These are phyloP conservation scores for Globodera rostochiensis DNA, from an alignment of 1,140 invertebrate species.

Conservation along the genomic window DNA sequence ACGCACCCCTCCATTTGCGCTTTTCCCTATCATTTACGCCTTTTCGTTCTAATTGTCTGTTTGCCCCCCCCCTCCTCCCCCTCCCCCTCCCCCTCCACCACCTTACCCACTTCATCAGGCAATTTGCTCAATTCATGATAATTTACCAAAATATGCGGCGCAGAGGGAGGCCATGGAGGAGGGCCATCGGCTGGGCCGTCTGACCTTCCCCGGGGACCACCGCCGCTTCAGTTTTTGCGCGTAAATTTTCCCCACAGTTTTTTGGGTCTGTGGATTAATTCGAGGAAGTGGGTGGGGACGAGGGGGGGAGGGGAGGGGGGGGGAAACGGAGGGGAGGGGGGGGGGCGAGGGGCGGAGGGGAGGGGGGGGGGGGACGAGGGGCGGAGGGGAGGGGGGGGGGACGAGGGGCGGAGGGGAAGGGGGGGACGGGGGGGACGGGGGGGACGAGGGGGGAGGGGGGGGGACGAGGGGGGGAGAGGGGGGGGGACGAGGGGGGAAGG, in stretches of 20 bases:
- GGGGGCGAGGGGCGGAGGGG: no score
- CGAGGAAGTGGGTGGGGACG: no score
- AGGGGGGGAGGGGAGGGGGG: no score
- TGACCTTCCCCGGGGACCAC: background rate
- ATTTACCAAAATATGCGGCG: conserved; percentile 5
- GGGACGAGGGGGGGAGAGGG: no score
- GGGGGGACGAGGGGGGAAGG: background rate
- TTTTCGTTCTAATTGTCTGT: background rate
- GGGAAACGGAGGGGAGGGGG: no score
- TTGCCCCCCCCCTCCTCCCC: background rate
- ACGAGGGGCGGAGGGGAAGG: no score
- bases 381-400: no score
- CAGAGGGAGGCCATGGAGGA: no score
- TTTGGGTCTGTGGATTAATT: conserved; percentile 5
- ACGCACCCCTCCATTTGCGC: background rate
- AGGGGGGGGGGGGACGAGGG: no score
- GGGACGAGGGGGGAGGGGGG: no score
- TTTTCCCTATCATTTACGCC: background rate
- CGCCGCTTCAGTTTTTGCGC: background rate
- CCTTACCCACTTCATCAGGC: conserved; percentile 2
- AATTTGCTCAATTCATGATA: background rate
- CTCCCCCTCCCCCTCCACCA: background rate
- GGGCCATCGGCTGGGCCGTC: background rate
- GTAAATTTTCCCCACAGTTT: background rate
- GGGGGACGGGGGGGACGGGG: no score